These are phyloP conservation scores for Biston stratarius DNA, from an alignment of 2,888 invertebrate species.

Conservation along the genomic window DNA sequence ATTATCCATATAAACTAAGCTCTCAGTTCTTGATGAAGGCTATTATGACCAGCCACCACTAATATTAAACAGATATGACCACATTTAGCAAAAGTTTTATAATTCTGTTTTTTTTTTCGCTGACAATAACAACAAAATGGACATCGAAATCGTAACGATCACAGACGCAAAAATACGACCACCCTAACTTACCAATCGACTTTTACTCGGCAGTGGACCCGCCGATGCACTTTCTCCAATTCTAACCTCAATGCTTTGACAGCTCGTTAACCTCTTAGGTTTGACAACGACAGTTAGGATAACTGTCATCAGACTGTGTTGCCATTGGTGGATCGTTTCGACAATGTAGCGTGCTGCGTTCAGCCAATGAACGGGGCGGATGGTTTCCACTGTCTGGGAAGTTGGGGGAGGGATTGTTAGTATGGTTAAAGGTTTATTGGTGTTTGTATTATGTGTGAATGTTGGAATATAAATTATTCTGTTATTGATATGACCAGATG, in stretches of 20 bases:
- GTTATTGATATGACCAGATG: background rate
- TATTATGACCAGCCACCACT: too few relatives aligned
- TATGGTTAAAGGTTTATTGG: slow-evolving; percentile 15
- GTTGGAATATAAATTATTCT: background rate
- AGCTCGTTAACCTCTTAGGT: slow-evolving; percentile 45
- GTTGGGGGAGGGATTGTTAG: slow-evolving; percentile 32
- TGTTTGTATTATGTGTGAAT: background rate
- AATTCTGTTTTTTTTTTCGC: background rate
- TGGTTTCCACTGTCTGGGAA: slow-evolving; percentile 61
- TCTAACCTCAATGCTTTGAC: slow-evolving; percentile 10
- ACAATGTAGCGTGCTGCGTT: slow-evolving; percentile 59
- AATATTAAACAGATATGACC: too few relatives aligned
- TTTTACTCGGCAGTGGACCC: slow-evolving; percentile 18
- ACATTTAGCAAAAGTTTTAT: background rate
- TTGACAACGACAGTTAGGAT: slow-evolving; percentile 53
- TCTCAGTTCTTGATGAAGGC: too few relatives aligned
- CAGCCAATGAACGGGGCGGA: slow-evolving; percentile 56
- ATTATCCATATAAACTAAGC: too few relatives aligned
- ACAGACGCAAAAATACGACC: background rate
- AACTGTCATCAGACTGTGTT: slow-evolving; percentile 55
- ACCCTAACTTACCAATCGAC: slow-evolving; percentile 24
- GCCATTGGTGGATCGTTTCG: slow-evolving; percentile 60
- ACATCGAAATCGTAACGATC: background rate
- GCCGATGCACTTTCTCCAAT: background rate
- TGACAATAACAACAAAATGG: background rate